Evolutionary conservation across 2,888 invertebrate genomes (phyloP).

Genomic region (Plebejus melissa): DNA sequence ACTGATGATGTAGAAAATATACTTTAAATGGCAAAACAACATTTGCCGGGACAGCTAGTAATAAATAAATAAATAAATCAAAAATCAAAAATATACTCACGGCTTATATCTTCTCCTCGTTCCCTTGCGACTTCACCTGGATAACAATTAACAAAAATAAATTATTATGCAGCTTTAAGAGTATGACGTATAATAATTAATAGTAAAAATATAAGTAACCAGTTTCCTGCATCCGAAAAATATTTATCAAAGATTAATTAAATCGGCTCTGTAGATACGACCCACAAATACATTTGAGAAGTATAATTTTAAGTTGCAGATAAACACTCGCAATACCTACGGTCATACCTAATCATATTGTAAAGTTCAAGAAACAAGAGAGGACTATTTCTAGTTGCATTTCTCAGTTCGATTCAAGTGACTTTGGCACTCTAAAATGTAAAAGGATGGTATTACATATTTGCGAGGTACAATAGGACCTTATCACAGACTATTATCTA

Average conservation of each 20-base stretch:
- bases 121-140: conserved; percentile 87
- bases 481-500: background rate
- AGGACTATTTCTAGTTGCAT: background rate
- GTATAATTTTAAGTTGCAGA: conserved; percentile 19
- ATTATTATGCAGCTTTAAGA: background rate
- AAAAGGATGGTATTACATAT: background rate
- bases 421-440: background rate
- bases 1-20: too few relatives aligned
- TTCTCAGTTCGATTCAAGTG: background rate
- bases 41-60: too few relatives aligned
- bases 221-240: background rate
- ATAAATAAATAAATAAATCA: background rate
- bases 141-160: conserved; percentile 49
- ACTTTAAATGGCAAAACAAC: too few relatives aligned
- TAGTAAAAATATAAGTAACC: background rate
- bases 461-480: too few relatives aligned
- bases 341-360: background rate
- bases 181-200: background rate
- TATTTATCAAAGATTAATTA: background rate
- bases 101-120: conserved; percentile 86
- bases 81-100: conserved; percentile 77
- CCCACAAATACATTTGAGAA: background rate
- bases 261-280: background rate
- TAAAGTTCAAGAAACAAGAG: background rate
- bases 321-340: conserved; percentile 4